Base-by-base conservation (phyloP, 2,888 invertebrate species). In the Plagodis dolabraria region DNA sequence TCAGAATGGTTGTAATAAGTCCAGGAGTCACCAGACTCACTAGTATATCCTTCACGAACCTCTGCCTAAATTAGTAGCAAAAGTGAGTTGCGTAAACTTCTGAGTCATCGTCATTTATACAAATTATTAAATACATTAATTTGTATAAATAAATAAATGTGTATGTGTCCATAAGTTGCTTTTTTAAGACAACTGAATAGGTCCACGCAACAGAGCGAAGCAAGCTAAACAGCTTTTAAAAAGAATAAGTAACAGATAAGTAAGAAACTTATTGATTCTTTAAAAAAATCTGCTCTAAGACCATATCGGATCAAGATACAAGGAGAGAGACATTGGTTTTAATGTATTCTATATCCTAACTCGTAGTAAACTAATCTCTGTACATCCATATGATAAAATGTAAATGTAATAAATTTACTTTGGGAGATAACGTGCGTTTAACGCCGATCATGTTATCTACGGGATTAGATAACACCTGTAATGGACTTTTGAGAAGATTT, bases 381-480 rank as follows among this genome's bases (percentile, higher is more conserved):
- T 50, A 63, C 64, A 60, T 67, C 59, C 64, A 67, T 69, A 64
- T 60, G 67, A 69, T 69, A 67, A 67, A 62, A 56, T 50, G 64
- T 57, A 61, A 65, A 65, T 64, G 65, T 63, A 56, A 60, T 65
- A 64, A 65, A 67, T 67, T 65, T 63, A 65, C 60, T 67, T 58
- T 58, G 11, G 44, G 40, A 42, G 69, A 69, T 69, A 67, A 45
- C n/a, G 53, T 57, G 61, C 62, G 65, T 64, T 60, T 50, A 58
- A 54, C 60, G 55, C 46, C 57, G 60, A 70, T 65, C 64, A 61
- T 38, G 57, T 48, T 70, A 68, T 67, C 67, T 36, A 8, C 5
- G 40, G 46, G 60, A 59, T 61, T 57, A 65, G 66, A 65, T 68
- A 65, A 60, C 47, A 48, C 48, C 45, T 64, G 56, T 63, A 63